Conservation (phyloP, 2,797 vertebrate species). For the Botia almorhae region DNA sequence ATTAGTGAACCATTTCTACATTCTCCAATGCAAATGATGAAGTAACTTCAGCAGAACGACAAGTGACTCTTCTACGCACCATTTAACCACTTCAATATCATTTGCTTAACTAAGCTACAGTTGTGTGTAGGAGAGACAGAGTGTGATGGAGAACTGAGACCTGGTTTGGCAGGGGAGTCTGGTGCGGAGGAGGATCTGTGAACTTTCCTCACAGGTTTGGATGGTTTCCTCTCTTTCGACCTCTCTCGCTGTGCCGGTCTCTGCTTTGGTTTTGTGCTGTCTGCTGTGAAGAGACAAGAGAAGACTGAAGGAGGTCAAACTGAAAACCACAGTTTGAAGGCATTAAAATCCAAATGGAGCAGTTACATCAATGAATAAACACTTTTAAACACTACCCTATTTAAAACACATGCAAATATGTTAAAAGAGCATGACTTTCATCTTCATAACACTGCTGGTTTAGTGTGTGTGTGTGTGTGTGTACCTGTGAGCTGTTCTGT, state of each 20-base stretch:
- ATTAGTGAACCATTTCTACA: not conserved
- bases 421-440: conserved; percentile 4
- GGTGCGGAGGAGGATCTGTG: conserved; percentile 79
- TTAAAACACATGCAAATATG: not conserved
- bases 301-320: not conserved
- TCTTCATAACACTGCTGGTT: not conserved
- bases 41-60: not conserved
- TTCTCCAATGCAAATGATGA: not conserved
- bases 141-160: conserved; percentile 68
- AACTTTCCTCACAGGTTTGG: conserved; percentile 86
- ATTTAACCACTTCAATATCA: not conserved
- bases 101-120: conserved; percentile 16
- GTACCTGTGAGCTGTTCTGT: conserved; percentile 84
- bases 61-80: not conserved
- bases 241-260: conserved; percentile 55
- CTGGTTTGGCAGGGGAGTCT: conserved; percentile 84
- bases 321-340: conserved; percentile 1
- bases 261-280: conserved; percentile 39
- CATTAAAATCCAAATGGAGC: not conserved
- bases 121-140: conserved; percentile 5
- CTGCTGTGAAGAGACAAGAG: conserved; percentile 9
- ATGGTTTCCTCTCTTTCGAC: conserved; percentile 70
- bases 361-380: not conserved
- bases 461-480: not conserved
- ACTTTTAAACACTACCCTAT: not conserved